Conservation (phyloP, 2,113 vertebrate species). For the Chloroceryle aenea region DNA sequence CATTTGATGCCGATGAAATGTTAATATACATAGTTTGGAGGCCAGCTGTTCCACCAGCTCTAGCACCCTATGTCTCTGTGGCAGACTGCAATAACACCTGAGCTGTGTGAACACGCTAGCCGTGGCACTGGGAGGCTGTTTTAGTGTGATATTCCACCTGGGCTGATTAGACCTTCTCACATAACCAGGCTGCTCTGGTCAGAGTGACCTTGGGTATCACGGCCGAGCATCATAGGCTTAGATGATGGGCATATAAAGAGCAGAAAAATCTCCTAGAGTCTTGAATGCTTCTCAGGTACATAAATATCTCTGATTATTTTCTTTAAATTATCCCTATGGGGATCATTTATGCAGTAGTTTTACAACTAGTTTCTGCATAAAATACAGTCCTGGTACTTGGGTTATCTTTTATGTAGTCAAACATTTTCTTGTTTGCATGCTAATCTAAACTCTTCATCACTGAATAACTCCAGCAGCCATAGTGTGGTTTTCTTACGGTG, state of each 20-base stretch:
- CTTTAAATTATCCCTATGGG: conserved; percentile 34
- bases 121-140: fast-evolving
- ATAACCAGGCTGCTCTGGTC: not conserved
- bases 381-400: conserved; percentile 29
- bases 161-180: not conserved
- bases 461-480: conserved; percentile 32
- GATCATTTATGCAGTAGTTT: conserved; percentile 54
- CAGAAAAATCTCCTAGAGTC: conserved; percentile 1
- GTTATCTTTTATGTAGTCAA: conserved; percentile 52
- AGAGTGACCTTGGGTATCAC: not conserved
- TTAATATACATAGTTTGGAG: not conserved
- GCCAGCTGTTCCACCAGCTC: not conserved
- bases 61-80: not conserved
- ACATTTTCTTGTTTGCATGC: conserved; percentile 66
- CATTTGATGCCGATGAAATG: not conserved
- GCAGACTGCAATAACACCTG: conserved; percentile 2
- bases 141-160: not conserved
- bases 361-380: conserved; percentile 62
- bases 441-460: conserved; percentile 68
- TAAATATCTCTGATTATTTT: conserved; percentile 65
- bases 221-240: not conserved
- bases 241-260: not conserved
- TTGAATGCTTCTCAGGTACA: conserved; percentile 53
- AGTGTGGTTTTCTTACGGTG: conserved; percentile 38
- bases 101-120: not conserved